A percentile compares a stretch with the other conserved stretches of the same genome.
Evolutionary conservation across 2,888 invertebrate species (phyloP).

Genomic region (Slavum lentiscoides): DNA sequence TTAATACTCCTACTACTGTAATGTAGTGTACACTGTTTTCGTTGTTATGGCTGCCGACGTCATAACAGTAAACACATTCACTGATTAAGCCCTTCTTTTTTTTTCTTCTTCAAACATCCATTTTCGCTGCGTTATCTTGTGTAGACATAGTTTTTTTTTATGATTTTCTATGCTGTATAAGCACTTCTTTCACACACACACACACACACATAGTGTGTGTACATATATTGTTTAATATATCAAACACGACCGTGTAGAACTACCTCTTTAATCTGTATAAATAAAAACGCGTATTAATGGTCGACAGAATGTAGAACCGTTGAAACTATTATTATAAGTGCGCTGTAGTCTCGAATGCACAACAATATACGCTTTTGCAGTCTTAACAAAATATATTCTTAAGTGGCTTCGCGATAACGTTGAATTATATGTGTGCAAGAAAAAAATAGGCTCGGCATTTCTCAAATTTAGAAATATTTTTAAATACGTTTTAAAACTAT

Average conservation of each 20-base stretch:
- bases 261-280: background rate
- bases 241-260: background rate
- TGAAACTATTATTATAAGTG: too few species aligned
- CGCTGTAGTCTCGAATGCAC: too few species aligned
- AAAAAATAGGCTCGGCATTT: too few species aligned
- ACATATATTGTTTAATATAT: background rate
- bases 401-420: too few species aligned
- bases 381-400: too few species aligned
- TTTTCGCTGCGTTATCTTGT: constrained; percentile 36
- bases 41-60: constrained; percentile 45
- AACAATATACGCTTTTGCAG: too few species aligned
- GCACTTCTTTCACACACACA: background rate
- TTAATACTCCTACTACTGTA: too few species aligned
- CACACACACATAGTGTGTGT: background rate
- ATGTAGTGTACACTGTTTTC: background rate
- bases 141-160: constrained; percentile 4
- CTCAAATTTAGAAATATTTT: too few species aligned
- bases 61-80: constrained; percentile 43
- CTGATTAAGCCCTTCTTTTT: constrained; percentile 32
- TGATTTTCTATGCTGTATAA: constrained; percentile 7
- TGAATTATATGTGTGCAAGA: too few species aligned
- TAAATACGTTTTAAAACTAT: too few species aligned
- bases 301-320: background rate
- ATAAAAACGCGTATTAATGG: background rate
- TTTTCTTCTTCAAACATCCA: constrained; percentile 29